phyloP scores from a whole-genome alignment of 2,113 vertebrate species.

The Xerus inauris region DNA sequence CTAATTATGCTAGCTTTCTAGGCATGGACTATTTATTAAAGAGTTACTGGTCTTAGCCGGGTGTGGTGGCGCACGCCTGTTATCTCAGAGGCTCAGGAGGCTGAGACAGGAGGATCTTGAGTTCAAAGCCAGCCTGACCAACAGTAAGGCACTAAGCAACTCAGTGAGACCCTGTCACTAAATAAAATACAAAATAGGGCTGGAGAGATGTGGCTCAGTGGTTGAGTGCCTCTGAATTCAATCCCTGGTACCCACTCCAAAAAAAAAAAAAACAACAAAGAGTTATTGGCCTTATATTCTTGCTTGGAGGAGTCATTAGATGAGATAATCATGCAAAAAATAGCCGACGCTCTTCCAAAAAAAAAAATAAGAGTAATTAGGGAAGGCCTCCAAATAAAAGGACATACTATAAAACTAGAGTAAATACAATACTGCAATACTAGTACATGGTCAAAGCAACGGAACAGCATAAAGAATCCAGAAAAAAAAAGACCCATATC shows the following conservation, averaged over 20 bases:
- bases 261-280: background rate
- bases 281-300: background rate
- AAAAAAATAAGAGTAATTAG: background rate
- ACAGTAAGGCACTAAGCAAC: too few relatives aligned
- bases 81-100: too few relatives aligned
- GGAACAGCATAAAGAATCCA: background rate
- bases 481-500: background rate
- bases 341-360: background rate
- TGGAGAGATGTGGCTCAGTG: too few relatives aligned
- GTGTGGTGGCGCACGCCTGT: too few relatives aligned
- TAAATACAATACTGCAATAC: background rate
- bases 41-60: background rate
- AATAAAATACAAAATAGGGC: too few relatives aligned
- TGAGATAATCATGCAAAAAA: conserved; percentile 10
- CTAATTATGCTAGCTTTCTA: background rate
- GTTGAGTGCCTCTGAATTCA: too few relatives aligned
- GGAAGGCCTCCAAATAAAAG: background rate
- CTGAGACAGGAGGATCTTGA: too few relatives aligned
- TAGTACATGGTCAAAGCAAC: background rate
- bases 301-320: background rate
- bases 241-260: too few relatives aligned
- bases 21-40: background rate
- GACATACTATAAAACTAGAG: background rate
- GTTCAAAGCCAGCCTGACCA: too few relatives aligned
- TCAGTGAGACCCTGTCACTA: too few relatives aligned